Base-by-base conservation (phyloP, 2,888 invertebrate genomes). In the Amphipyra tragopoginis region DNA sequence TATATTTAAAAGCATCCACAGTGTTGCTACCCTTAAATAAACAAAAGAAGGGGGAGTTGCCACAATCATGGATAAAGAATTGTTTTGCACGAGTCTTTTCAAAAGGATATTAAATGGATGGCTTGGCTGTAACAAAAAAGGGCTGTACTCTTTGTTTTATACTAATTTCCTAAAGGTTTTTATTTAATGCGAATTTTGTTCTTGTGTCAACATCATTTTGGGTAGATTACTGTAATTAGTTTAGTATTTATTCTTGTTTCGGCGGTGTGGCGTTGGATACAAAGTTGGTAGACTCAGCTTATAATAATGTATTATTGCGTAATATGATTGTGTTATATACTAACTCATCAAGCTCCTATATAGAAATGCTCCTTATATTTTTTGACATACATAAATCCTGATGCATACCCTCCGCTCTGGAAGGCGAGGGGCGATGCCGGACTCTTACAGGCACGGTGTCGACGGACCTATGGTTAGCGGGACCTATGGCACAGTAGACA, bases 101-200 rank as follows among this genome's bases (percentile, higher is more conserved):
- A 39, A 66, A 75, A 80, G 78, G 73, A 75, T 79, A 83, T 86
- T 84, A 79, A 82, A 82, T 80, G 79, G 77, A 77, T 80, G 80
- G 81, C 70, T 80, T 77, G 73, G 63, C 69, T 55, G 47, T 65
- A 76, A 83, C 82, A 83, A 86, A 87, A 86, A 73, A 66, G 72
- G 80, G 72, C 14, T 56, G 34, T 53, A 33, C 40, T 47, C 65
- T 61, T 72, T 77, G 53, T 69, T 55, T 58, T 53, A 21, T 54
- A 64, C 40, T 65, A 65, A 67, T 77, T 78, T 72, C 51, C 34
- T 57, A 53, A 76, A 75, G 60, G 55, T 65, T 68, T 55, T 21
- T 47, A 34, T 45, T 53, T 63, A 53, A 67, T 53, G 36, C 55
- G 48, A 50, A 58, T 59, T 63, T 65, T 56, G 52, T 67, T 48